Base-by-base conservation (phyloP, 2,888 invertebrate genomes). In the Stratiomys singularior region DNA sequence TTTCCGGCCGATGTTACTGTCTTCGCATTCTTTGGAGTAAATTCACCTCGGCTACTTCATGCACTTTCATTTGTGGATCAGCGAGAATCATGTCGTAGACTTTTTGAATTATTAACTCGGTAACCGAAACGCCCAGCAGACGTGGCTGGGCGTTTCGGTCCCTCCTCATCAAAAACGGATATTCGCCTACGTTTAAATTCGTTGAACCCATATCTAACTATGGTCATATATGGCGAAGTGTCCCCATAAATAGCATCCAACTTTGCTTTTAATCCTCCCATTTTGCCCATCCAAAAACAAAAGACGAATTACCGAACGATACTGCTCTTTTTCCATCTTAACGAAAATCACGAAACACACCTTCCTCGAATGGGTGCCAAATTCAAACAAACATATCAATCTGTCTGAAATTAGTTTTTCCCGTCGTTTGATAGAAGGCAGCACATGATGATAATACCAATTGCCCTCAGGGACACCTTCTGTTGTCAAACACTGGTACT, bases 11-110 rank as follows among this genome's bases (percentile, higher is more conserved):
- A n/a, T n/a, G n/a, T n/a, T n/a, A n/a, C n/a, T n/a, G n/a, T n/a
- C n/a, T n/a, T n/a, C n/a, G n/a, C n/a, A n/a, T n/a, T n/a, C n/a
- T n/a, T n/a, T n/a, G n/a, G n/a, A n/a, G n/a, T n/a, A n/a, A n/a
- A n/a, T n/a, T n/a, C n/a, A n/a, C 37, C 37, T 37, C 37, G 3
- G 37, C 37, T 37, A 52, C 52, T 18, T 52, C n/a, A 4, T 3
- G 18, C 52, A 13, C 52, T 18, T 52, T 13, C 52, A 4, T 13
- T 18, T 52, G 52, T 52, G 7, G 15, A 52, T 52, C 52, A 52
- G 52, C 52, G 15, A 52, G 52, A 52, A 52, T 52, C n/a, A 52
- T 52, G 52, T 52, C 18, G 18, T 52, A 18, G 52, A 52, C 52
- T 52, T 52, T 52, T 52, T 37, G 37, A 37, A 37, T 37, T 3